Conservation (phyloP, 2,113 vertebrate genomes). For the Motacilla alba region DNA sequence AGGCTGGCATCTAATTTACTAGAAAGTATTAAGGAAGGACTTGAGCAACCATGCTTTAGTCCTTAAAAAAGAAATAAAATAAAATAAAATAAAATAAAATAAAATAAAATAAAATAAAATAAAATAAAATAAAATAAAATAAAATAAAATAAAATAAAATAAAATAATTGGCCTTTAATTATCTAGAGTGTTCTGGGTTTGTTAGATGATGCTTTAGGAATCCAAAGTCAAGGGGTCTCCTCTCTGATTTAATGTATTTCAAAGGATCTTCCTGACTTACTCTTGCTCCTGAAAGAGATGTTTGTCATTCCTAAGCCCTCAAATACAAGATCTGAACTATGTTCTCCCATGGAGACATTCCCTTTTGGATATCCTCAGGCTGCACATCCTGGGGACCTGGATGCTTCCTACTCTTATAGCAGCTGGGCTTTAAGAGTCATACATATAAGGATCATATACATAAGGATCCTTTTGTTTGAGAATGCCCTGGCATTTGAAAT, state of each 20-base stretch:
- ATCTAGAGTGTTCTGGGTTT: neutral
- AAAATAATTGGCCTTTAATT: neutral
- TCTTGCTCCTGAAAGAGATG: neutral
- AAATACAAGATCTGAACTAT: neutral
- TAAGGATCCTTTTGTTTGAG: neutral
- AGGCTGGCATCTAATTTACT: neutral
- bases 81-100: neutral
- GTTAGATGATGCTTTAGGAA: neutral
- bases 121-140: neutral
- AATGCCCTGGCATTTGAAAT: neutral
- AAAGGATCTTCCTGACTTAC: neutral
- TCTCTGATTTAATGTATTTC: neutral
- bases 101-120: neutral
- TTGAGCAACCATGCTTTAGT: neutral
- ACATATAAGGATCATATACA: too few relatives aligned
- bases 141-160: neutral
- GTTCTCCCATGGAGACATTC: neutral
- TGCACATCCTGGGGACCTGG: neutral
- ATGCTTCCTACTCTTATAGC: neutral
- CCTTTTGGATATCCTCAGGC: neutral
- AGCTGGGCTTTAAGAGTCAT: neutral
- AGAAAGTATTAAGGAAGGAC: neutral
- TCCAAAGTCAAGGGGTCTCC: neutral
- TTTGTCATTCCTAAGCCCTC: neutral
- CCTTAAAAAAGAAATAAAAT: neutral